Evolutionary conservation across 2,113 vertebrate genomes (phyloP), one percentile per base, ranked within the genome.

Genomic region (Pitta sordida): DNA sequence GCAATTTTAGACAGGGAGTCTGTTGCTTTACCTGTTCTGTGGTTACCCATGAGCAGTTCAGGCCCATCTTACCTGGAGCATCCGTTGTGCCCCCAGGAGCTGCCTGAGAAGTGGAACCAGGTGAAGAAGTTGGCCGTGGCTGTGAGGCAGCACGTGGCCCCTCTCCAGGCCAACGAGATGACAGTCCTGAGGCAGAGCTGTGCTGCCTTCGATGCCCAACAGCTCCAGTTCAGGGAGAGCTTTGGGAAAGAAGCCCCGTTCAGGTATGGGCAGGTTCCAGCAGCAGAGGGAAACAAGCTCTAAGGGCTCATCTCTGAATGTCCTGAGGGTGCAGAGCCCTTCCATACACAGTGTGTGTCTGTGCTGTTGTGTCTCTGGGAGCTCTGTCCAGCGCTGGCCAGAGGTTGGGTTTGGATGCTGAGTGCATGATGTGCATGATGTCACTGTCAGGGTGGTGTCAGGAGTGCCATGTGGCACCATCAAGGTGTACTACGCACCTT

Each of bases 61-160:
- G 53, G 39, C 32, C 6, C 3, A 5, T 17, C n/a, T 32, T 17
- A 1, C 12, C 6, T 56, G 1, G 1, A 37, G 8, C 36, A 70
- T n/a, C 34, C 5, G 0, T 44, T 81, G 74, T 73, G 37, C 49
- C 97, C 87, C 3, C 84, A 99, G 99, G 98, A 98, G 79, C 96
- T 99, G 87, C 99, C 99, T 3, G 99, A 99, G 83, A 98, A 98
- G 70, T 99, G 99, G 99, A 97, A 91, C 92, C 98, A 97, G 8
- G 44, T 98, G 16, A 99, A 99, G 93, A 99, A 99, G 96, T 96
- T 98, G 94, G 98, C 98, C 0, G 7, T 98, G 37, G 80, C 96
- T 1, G 97, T 98, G 76, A 99, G 98, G 91, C 99, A 99, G 96
- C 98, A 98, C 7, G 98, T 99, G 91, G 98, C 98, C 13, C 98